Conservation (phyloP, 2,797 vertebrate genomes). For the Hylomyscus alleni region DNA sequence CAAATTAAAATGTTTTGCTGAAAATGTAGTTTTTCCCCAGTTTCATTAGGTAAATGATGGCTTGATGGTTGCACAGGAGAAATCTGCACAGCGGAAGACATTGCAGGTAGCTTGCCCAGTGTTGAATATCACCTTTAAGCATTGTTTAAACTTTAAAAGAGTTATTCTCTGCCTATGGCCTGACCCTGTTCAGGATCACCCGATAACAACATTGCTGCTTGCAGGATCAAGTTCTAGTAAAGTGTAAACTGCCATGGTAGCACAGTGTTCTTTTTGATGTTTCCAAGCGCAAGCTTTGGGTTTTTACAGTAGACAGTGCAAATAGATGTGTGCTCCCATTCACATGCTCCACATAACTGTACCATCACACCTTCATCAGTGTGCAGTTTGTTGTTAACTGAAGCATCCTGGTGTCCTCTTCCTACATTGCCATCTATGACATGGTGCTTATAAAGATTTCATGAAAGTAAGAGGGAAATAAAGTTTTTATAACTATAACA, state of each 20-base stretch:
- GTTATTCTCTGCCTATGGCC: conserved; percentile 71
- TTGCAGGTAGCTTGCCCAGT: conserved; percentile 85
- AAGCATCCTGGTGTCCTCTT: conserved; percentile 82
- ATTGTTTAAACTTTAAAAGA: conserved; percentile 84
- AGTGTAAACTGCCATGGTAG: conserved; percentile 83
- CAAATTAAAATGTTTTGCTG: conserved; percentile 88
- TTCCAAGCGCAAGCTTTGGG: conserved; percentile 90
- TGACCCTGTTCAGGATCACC: conserved; percentile 81
- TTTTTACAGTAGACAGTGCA: conserved; percentile 88
- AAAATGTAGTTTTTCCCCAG: conserved; percentile 88
- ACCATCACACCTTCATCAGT: conserved; percentile 67
- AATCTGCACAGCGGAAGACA: conserved; percentile 76
- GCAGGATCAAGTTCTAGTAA: conserved; percentile 84
- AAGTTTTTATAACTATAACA: conserved; percentile 87
- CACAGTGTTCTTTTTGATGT: conserved; percentile 90
- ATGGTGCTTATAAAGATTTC: conserved; percentile 88
- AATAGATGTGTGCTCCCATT: conserved; percentile 88
- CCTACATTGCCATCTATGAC: conserved; percentile 85
- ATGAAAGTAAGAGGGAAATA: conserved; percentile 89
- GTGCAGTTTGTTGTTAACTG: conserved; percentile 79
- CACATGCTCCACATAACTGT: conserved; percentile 72
- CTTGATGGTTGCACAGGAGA: conserved; percentile 77
- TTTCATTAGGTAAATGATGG: conserved; percentile 84
- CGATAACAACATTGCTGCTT: conserved; percentile 77
- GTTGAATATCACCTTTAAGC: conserved; percentile 81